Conservation (phyloP, 2,888 invertebrate species). For the Meta bourneti region DNA sequence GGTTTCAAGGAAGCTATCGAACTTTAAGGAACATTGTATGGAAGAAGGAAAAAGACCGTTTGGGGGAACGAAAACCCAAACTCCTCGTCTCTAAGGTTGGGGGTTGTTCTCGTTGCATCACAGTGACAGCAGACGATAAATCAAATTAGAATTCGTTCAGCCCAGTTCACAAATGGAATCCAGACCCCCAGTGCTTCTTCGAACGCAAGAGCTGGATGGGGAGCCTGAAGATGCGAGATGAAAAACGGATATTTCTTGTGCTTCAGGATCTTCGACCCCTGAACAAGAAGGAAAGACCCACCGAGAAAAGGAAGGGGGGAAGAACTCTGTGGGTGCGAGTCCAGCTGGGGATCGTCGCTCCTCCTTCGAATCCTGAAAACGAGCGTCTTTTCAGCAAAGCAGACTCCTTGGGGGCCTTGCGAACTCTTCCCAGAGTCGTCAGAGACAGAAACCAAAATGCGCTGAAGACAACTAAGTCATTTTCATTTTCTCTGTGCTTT, state of each 20-base stretch:
- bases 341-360: slow-evolving; percentile 59
- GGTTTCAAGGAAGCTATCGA: neutral
- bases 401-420: slow-evolving; percentile 18
- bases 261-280: slow-evolving; percentile 39
- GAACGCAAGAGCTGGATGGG: slow-evolving; percentile 46
- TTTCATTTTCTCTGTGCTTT: slow-evolving; percentile 48
- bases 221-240: slow-evolving; percentile 50
- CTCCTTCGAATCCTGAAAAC: slow-evolving; percentile 28
- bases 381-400: slow-evolving; percentile 69
- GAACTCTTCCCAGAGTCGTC: slow-evolving; percentile 36
- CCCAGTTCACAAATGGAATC: slow-evolving; percentile 50
- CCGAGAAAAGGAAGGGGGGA: slow-evolving; percentile 17
- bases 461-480: slow-evolving; percentile 73
- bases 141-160: slow-evolving; percentile 62
- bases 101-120: slow-evolving; percentile 35
- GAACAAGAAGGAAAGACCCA: slow-evolving; percentile 34
- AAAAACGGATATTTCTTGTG: slow-evolving; percentile 61
- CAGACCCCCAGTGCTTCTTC: slow-evolving; percentile 50
- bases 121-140: slow-evolving; percentile 51
- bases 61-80: neutral
- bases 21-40: neutral
- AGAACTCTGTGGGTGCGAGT: slow-evolving; percentile 68
- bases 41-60: neutral
- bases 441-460: slow-evolving; percentile 19
- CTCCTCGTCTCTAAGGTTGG: neutral